These are phyloP conservation scores for Nerophis lumbriciformis DNA, from an alignment of 2,113 vertebrate genomes.

Conservation along the genomic window DNA sequence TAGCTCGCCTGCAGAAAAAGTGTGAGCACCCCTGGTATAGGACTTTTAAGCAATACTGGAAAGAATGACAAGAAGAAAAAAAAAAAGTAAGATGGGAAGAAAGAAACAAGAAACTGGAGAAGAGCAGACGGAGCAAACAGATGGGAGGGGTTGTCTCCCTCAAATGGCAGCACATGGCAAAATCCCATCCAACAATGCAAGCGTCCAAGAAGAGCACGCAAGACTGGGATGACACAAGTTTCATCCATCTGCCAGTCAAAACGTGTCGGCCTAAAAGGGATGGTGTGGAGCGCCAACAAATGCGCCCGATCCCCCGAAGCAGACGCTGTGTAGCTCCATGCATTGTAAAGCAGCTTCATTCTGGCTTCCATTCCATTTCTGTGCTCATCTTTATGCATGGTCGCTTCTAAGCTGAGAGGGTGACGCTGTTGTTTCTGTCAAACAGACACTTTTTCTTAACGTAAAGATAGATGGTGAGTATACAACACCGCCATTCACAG, in stretches of 20 bases:
- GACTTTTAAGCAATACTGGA: too few species aligned
- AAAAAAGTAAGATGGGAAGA: conserved; percentile 2
- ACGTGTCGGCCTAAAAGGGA: conserved; percentile 20
- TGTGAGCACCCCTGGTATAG: too few species aligned
- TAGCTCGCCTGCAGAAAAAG: too few species aligned
- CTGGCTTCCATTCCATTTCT: conserved; percentile 23
- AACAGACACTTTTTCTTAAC: neutral
- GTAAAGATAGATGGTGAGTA: neutral
- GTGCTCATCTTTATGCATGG: conserved; percentile 3
- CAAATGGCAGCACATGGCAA: conserved; percentile 27
- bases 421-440: neutral
- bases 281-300: conserved; percentile 34
- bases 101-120: conserved; percentile 23
- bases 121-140: conserved; percentile 46
- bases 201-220: conserved; percentile 40
- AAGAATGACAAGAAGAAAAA: neutral
- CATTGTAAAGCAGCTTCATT: conserved; percentile 15
- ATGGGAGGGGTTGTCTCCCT: conserved; percentile 26
- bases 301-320: conserved; percentile 40
- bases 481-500: neutral
- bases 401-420: neutral
- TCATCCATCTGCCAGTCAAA: conserved; percentile 43
- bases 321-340: conserved; percentile 13
- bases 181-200: conserved; percentile 27
- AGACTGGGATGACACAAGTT: conserved; percentile 21